A percentile compares a stretch with the other conserved stretches of the same genome.
Evolutionary conservation across 2,888 invertebrate genomes (phyloP).

Genomic region (Encarsia formosa): DNA sequence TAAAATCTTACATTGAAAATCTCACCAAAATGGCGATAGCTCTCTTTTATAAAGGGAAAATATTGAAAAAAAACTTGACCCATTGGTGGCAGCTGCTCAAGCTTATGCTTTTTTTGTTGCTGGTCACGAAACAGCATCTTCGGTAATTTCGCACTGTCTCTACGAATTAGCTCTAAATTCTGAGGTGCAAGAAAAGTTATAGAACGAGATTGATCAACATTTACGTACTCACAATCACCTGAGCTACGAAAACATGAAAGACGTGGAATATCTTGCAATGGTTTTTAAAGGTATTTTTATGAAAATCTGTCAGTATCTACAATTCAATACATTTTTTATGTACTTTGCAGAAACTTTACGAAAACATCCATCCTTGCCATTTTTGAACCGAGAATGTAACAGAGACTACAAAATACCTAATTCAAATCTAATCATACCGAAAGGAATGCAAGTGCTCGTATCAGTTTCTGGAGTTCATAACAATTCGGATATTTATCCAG

Average conservation of each 20-base stretch:
- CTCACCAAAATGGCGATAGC: too few relatives aligned
- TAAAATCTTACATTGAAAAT: too few relatives aligned
- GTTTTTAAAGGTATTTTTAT: slow-evolving; percentile 48
- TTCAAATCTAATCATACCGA: slow-evolving; percentile 27
- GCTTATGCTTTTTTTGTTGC: slow-evolving; percentile 46
- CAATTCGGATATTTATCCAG: too few relatives aligned
- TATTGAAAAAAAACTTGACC: too few relatives aligned
- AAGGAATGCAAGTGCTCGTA: slow-evolving; percentile 37
- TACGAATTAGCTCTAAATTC: slow-evolving; percentile 50
- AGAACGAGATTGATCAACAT: slow-evolving; percentile 46
- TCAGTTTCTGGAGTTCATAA: slow-evolving; percentile 48
- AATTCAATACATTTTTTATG: too few relatives aligned
- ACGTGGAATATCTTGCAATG: slow-evolving; percentile 52
- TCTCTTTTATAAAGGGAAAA: too few relatives aligned
- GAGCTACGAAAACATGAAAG: slow-evolving; percentile 51
- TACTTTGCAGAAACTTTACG: slow-evolving; percentile 40
- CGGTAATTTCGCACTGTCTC: slow-evolving; percentile 51
- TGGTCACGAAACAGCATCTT: slow-evolving; percentile 56
- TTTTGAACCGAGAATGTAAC: slow-evolving; percentile 39
- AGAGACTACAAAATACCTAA: slow-evolving; percentile 29
- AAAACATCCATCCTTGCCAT: slow-evolving; percentile 41
- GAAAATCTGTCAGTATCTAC: too few relatives aligned
- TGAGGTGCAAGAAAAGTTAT: slow-evolving; percentile 48
- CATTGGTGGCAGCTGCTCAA: slow-evolving; percentile 27
- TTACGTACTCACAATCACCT: slow-evolving; percentile 40